These are phyloP conservation scores for Brachyhypopomus occidentalis DNA, from an alignment of 2,113 vertebrate genomes.

Conservation along the genomic window DNA sequence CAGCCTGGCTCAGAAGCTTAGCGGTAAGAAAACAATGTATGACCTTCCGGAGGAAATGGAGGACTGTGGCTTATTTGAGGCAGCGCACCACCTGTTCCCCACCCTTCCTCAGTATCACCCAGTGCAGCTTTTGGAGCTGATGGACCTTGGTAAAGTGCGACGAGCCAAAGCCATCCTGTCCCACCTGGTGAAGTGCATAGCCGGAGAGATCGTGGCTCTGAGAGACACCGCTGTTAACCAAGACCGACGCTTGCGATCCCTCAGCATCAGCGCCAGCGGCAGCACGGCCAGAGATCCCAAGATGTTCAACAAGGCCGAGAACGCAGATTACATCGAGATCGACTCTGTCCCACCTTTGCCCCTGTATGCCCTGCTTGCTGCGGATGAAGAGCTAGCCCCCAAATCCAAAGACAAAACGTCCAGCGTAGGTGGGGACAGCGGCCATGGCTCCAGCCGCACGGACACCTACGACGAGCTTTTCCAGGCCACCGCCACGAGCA, in stretches of 20 bases:
- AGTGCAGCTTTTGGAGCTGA: slow-evolving; percentile 91
- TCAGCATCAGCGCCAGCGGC: slow-evolving; percentile 92
- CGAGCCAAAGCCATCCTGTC: slow-evolving; percentile 95
- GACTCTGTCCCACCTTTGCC: slow-evolving; percentile 94
- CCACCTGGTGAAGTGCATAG: slow-evolving; percentile 96
- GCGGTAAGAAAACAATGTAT: slow-evolving; percentile 85
- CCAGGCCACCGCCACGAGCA: slow-evolving; percentile 66
- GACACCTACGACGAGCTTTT: slow-evolving; percentile 93
- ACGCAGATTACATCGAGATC: slow-evolving; percentile 91
- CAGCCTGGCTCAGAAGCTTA: slow-evolving; percentile 95
- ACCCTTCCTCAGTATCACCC: slow-evolving; percentile 97
- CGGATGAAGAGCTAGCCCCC: slow-evolving; percentile 82
- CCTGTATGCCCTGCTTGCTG: slow-evolving; percentile 90
- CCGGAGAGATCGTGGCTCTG: slow-evolving; percentile 90
- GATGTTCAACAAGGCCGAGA: slow-evolving; percentile 85
- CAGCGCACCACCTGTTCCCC: slow-evolving; percentile 89
- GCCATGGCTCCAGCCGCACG: slow-evolving; percentile 70
- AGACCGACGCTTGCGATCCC: slow-evolving; percentile 84
- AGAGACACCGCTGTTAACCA: slow-evolving; percentile 78
- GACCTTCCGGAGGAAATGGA: slow-evolving; percentile 87
- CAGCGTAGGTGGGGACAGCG: slow-evolving; percentile 76
- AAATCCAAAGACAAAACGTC: slow-evolving; percentile 77
- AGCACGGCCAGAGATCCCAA: slow-evolving; percentile 88
- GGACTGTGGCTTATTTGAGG: slow-evolving; percentile 96
- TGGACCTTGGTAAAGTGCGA: slow-evolving; percentile 94